Conservation (phyloP, 2,113 vertebrate genomes). For the Accipiter cooperii region DNA sequence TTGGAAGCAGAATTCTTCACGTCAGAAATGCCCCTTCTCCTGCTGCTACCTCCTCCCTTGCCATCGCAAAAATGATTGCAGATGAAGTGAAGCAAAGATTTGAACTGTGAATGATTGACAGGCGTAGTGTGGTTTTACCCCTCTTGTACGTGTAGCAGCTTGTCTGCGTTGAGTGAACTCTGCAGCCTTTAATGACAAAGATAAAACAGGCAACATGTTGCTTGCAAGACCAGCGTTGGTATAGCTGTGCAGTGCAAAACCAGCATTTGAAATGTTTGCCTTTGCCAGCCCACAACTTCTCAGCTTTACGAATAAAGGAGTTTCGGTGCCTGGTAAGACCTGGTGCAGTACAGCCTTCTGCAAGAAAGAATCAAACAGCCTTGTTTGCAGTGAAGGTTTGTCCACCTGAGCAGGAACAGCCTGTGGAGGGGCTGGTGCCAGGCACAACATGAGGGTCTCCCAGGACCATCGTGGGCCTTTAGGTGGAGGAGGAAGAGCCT, state of each 20-base stretch:
- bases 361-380: background rate
- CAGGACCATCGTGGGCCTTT: accelerated
- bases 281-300: background rate
- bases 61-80: constrained; percentile 87
- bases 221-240: background rate
- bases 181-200: background rate
- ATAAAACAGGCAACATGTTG: background rate
- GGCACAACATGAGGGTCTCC: accelerated
- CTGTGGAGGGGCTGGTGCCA: background rate
- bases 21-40: constrained; percentile 96
- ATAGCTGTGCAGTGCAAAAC: background rate
- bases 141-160: background rate
- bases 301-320: background rate
- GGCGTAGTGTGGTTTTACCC: accelerated
- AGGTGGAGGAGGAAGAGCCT: background rate
- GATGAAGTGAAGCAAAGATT: constrained; percentile 83
- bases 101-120: constrained; percentile 44
- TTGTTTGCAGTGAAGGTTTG: background rate
- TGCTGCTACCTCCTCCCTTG: constrained; percentile 92
- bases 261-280: background rate
- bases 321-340: background rate
- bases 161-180: background rate
- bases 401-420: background rate
- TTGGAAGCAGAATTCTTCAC: constrained; percentile 85
- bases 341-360: background rate